Evolutionary conservation across 2,888 invertebrate genomes (phyloP).

Genomic region (Trachelus tabidus): DNA sequence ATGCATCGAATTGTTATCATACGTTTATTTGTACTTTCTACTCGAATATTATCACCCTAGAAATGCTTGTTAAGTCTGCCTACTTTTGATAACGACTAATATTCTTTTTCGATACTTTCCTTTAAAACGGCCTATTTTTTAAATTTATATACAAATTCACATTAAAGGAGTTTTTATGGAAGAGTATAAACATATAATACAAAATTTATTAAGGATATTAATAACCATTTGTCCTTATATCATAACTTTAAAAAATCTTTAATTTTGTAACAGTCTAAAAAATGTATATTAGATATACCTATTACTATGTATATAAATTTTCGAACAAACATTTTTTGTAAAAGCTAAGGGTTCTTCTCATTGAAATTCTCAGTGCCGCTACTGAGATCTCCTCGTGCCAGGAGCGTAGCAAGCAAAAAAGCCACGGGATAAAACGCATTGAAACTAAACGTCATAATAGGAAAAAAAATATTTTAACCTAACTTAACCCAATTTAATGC

Average conservation of each 20-base stretch:
- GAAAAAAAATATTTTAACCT: not conserved
- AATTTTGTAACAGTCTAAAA: not conserved
- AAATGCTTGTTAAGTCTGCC: not conserved
- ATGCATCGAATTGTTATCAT: not conserved
- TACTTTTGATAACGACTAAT: not conserved
- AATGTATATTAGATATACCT: too few relatives aligned
- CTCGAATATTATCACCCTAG: not conserved
- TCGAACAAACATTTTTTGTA: too few relatives aligned
- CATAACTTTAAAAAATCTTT: not conserved
- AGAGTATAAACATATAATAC: not conserved
- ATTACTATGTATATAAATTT: too few relatives aligned
- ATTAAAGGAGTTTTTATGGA: not conserved
- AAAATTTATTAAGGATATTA: not conserved
- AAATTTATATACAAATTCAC: not conserved
- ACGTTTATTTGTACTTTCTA: not conserved
- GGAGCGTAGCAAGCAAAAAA: not conserved
- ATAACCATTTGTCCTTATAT: not conserved
- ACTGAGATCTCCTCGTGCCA: not conserved
- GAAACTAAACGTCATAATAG: not conserved
- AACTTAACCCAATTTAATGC: not conserved
- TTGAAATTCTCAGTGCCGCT: not conserved
- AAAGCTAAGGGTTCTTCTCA: not conserved
- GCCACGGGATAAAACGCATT: not conserved
- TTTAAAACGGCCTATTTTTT: not conserved
- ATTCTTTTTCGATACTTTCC: not conserved